Percentiles rank a stretch among this genome's conserved stretches.
Evolutionary conservation across 1,140 invertebrate genomes (phyloP).

Genomic region (Eubasilissa regina): DNA sequence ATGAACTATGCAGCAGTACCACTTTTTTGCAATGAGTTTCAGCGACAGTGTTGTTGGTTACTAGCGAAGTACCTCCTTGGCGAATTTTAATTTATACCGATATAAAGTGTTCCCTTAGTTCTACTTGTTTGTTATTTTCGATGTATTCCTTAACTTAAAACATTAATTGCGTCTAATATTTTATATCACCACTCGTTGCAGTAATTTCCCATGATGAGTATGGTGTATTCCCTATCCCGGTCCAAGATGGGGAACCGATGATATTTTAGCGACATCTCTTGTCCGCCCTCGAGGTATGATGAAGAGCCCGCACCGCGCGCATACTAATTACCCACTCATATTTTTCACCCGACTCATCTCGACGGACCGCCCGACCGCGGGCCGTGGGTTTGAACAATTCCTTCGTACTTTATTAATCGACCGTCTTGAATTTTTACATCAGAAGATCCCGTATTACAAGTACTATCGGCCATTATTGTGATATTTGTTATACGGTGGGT

Average conservation of each 20-base stretch:
- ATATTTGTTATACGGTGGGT: constrained; percentile 25
- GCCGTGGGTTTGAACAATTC: constrained; percentile 15
- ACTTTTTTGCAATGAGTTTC: no score
- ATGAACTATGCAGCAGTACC: no score
- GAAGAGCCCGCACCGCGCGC: constrained; percentile 7
- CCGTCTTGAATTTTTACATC: constrained; percentile 7
- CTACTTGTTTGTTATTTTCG: no score
- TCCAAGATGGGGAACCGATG: background rate
- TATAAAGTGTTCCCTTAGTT: no score
- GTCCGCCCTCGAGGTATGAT: constrained; percentile 23
- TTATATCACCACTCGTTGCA: background rate
- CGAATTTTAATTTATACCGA: no score
- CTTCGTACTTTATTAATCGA: constrained; percentile 14
- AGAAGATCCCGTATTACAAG: constrained; percentile 1
- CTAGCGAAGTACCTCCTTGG: no score
- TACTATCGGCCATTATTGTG: constrained; percentile 2
- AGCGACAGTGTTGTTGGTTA: no score
- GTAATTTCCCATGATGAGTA: background rate
- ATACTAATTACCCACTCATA: constrained; percentile 34
- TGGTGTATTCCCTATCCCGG: background rate
- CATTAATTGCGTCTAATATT: background rate
- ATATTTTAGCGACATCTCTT: constrained; percentile 26
- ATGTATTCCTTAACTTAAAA: no score
- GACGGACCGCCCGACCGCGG: background rate
- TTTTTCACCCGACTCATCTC: constrained; percentile 8